Conservation (phyloP, 2,888 invertebrate species). For the Minunthozetes semirufus region DNA sequence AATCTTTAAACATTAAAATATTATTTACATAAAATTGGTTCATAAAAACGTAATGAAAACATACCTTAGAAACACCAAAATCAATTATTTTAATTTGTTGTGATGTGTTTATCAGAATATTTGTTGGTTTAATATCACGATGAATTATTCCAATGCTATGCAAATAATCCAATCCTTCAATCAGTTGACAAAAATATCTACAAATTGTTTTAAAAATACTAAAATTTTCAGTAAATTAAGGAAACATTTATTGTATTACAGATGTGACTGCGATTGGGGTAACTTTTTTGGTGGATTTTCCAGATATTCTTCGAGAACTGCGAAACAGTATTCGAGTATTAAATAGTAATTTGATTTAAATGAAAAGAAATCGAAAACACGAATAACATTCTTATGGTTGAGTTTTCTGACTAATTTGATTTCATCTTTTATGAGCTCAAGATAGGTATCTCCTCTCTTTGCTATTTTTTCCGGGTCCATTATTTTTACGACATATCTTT, state of each 20-base stretch:
- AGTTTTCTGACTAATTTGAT: conserved; percentile 9
- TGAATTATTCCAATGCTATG: background rate
- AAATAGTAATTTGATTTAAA: background rate
- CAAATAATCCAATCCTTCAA: conserved; percentile 1
- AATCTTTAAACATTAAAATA: background rate
- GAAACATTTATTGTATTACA: background rate
- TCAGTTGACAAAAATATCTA: conserved; percentile 12
- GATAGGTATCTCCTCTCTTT: background rate
- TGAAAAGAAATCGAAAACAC: background rate
- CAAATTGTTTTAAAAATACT: background rate
- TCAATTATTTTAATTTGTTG: background rate
- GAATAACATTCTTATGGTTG: conserved; percentile 7
- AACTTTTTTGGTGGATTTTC: background rate
- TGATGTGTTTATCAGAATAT: background rate
- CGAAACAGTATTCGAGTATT: background rate
- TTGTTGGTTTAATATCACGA: background rate
- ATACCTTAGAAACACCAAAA: background rate
- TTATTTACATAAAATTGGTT: background rate
- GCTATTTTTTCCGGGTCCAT: background rate
- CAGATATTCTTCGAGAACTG: conserved; percentile 1
- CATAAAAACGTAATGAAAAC: background rate
- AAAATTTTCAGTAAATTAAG: background rate
- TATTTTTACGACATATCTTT: background rate
- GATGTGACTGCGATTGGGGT: conserved; percentile 3
- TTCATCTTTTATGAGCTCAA: background rate